Evolutionary conservation across 2,797 vertebrate species (phyloP), one percentile per base, ranked within the genome.

Genomic region (Ctenosaura bakeri): DNA sequence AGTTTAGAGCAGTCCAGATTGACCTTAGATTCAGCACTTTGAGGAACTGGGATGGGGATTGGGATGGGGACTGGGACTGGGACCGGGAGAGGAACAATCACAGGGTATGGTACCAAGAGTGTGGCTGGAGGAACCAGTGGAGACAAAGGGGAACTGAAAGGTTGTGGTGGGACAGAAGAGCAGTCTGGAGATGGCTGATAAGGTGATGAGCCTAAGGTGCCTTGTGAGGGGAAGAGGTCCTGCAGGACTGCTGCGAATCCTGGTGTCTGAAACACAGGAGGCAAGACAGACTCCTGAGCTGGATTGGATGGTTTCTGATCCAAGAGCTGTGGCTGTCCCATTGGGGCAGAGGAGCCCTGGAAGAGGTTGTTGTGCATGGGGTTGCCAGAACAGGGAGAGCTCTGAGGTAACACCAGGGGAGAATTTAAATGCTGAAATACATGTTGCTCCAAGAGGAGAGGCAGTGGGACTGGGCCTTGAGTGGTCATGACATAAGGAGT

Each of bases 381-480:
- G 66, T 95, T 94, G 69, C 97, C 92, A 5, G 98, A 96, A 80
- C 98, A 98, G 26, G 97, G 90, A 0, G 98, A 42, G 1, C 95
- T 96, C 38, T 98, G 98, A 0, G 98, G 98, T 87, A 99, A 96
- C 90, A 98, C 96, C 93, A 98, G 91, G 1, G 98, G 97, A 0
- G 98, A 98, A 95, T 97, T 98, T 95, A 99, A 97, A 96, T 99
- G 99, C 97, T 99, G 99, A 94, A 99, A 97, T 90, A 99, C 97
- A 42, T 99, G 99, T 96, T 99, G 99, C 95, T 99, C 99, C 96
- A 99, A 93, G 93, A 99, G 98, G 83, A 99, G 96, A 0, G 99
- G 99, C 87, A 99, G 96, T 1, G 99, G 98, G 35, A 99, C 97
- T 0, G 99, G 98, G 73, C 98, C 98, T 94, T 99, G 98, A 8